These are phyloP conservation scores for Myotis yumanensis DNA, from an alignment of 2,113 vertebrate species.

Conservation along the genomic window DNA sequence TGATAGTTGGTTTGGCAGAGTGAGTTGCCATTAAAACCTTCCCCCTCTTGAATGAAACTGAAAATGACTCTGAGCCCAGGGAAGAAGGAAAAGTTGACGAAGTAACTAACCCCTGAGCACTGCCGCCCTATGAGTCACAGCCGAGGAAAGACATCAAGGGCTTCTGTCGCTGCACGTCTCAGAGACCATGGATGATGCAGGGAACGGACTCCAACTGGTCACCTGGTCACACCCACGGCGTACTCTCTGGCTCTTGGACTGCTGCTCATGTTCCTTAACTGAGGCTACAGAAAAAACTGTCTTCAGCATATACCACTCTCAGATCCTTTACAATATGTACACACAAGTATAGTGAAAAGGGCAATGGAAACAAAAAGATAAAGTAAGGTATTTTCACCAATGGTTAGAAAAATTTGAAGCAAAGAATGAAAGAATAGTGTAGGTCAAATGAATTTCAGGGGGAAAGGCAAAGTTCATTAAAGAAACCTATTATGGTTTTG, in stretches of 20 bases:
- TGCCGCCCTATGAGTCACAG: slow-evolving; percentile 37
- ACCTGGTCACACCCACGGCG: not conserved
- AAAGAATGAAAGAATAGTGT: not conserved
- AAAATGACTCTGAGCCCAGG: not conserved
- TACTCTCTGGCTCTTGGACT: not conserved
- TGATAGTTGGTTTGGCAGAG: slow-evolving; percentile 40
- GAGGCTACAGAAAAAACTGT: slow-evolving; percentile 13
- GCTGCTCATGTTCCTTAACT: not conserved
- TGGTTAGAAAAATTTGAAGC: not conserved
- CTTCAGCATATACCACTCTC: not conserved
- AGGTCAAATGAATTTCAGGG: not conserved
- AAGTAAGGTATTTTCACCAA: not conserved
- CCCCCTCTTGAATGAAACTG: slow-evolving; percentile 48
- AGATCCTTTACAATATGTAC: not conserved
- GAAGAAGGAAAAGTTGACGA: slow-evolving; percentile 51
- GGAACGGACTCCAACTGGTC: not conserved
- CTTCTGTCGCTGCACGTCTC: not conserved
- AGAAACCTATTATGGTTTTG: not conserved
- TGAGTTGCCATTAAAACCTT: slow-evolving; percentile 38
- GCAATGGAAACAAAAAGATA: not conserved
- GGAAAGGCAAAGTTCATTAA: not conserved
- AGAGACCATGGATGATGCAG: not conserved
- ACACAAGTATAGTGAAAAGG: not conserved
- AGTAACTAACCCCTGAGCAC: not conserved
- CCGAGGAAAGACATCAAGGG: slow-evolving; percentile 29